Evolutionary conservation across 2,113 vertebrate species (phyloP), one percentile per base, ranked within the genome.

Genomic region (Tonatia bakeri): DNA sequence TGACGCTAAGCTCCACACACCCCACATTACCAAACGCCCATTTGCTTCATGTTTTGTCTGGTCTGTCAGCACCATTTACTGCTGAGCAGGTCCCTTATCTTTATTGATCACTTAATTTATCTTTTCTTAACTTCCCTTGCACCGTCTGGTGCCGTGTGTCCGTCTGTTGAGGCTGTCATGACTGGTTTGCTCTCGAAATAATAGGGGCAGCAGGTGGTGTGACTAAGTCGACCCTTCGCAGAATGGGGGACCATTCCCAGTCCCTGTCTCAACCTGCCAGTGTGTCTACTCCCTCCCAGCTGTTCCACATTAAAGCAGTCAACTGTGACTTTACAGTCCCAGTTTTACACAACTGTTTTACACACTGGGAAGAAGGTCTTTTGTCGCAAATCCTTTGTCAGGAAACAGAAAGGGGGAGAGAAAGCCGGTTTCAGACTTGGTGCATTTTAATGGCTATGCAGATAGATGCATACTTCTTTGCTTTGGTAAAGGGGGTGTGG

Each of bases 331-430:
- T 99, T 98, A 98, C 98, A 99, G 99, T 99, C 98, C 98, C 98
- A 99, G 99, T 99, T 99, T 99, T 99, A 99, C 99, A 99, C 99
- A 99, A 99, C 99, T 98, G 98, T 98, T 99, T 99, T 99, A 99
- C 99, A 99, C 99, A 99, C 99, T 98, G 96, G 98, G 98, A 98
- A 98, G 98, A 98, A 98, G 98, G 98, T 97, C 98, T 98, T 99
- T 99, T 99, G 98, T 99, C 17, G 92, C 72, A 96, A 98, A 98
- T 22, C 98, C 97, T 99, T 99, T 99, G 99, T 99, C 92, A 91
- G 96, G 97, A 97, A 31, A 75, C 7, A 70, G 98, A 96, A 95
- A 31, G 91, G 85, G 96, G 56, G 59, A 70, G 76, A 85, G 95
- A 97, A 91, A 97, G 97, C 96, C 94, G 4, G 40, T 97, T 97